Evolutionary conservation across 92 coral and sea anemone species (phyloP).

Genomic region (Virgularia gustaviana): DNA sequence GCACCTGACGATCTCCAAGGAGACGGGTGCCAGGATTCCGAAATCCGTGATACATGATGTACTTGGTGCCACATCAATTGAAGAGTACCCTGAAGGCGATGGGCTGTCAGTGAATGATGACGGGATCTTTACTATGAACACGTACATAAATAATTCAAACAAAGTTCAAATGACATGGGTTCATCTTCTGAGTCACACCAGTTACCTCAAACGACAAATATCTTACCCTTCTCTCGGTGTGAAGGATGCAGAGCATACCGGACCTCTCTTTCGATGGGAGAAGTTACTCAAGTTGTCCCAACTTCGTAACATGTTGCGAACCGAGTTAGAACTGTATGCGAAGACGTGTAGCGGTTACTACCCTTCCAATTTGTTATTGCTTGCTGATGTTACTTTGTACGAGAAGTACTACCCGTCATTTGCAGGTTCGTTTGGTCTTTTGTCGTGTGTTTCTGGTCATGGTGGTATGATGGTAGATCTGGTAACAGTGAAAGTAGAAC

Average conservation of each 20-base stretch:
- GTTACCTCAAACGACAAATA: conserved; percentile 86
- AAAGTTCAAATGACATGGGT: conserved; percentile 85
- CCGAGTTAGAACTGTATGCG: conserved; percentile 69
- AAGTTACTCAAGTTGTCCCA: conserved; percentile 72
- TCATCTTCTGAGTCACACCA: conserved; percentile 78
- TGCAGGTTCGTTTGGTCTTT: neutral
- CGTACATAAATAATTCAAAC: conserved; percentile 64
- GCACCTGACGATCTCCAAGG: conserved; percentile 61
- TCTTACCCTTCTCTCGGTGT: conserved; percentile 87
- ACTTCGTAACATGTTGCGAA: conserved; percentile 67
- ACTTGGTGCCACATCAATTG: conserved; percentile 83
- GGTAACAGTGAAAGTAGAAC: too few species aligned
- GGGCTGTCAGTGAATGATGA: conserved; percentile 53
- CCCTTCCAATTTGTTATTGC: conserved; percentile 57
- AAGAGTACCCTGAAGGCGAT: conserved; percentile 41
- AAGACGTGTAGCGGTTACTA: conserved; percentile 77
- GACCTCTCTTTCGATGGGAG: conserved; percentile 68
- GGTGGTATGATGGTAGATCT: too few species aligned
- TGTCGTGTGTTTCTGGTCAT: neutral
- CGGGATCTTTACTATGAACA: conserved; percentile 75
- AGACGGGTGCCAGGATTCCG: conserved; percentile 70
- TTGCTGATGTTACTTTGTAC: conserved; percentile 38
- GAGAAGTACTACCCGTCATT: neutral
- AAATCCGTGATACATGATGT: conserved; percentile 77
- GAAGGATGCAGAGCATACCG: conserved; percentile 42